phyloP scores from a whole-genome alignment of 64 coral and sea anemone species.

The Trachythela sp. region DNA sequence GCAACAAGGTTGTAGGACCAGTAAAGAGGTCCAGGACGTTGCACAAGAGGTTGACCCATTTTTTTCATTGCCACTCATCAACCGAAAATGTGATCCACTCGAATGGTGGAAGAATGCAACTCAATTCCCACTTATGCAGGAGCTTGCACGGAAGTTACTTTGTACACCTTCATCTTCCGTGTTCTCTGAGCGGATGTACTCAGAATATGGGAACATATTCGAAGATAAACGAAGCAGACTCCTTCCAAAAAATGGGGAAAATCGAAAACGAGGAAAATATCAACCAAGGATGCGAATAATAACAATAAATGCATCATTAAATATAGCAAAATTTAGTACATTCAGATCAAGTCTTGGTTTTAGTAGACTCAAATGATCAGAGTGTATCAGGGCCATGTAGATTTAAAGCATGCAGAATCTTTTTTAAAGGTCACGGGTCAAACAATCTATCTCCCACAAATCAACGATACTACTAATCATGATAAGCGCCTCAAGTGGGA shows the following conservation, averaged over 20 bases:
- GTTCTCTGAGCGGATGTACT: conserved; percentile 17
- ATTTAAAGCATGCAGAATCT: no score
- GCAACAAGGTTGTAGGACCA: background rate
- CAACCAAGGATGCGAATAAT: no score
- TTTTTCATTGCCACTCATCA: background rate
- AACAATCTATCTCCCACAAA: no score
- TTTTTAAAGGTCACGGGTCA: no score
- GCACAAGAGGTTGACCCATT: background rate
- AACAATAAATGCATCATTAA: no score
- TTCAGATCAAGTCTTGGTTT: no score
- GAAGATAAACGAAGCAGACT: background rate
- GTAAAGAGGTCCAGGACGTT: background rate
- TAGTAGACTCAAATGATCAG: no score
- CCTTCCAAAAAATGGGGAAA: background rate
- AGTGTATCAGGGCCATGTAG: no score
- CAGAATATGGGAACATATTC: conserved; percentile 10
- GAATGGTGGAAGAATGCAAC: conserved; percentile 9
- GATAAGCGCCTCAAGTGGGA: no score
- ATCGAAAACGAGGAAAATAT: no score
- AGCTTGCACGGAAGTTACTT: conserved; percentile 3
- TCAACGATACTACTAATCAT: no score
- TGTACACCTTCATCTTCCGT: conserved; percentile 4
- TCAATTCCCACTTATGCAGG: background rate
- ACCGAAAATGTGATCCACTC: background rate
- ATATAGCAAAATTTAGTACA: no score